Conservation (phyloP, 2,113 vertebrate genomes). For the Cepphus grylle region DNA sequence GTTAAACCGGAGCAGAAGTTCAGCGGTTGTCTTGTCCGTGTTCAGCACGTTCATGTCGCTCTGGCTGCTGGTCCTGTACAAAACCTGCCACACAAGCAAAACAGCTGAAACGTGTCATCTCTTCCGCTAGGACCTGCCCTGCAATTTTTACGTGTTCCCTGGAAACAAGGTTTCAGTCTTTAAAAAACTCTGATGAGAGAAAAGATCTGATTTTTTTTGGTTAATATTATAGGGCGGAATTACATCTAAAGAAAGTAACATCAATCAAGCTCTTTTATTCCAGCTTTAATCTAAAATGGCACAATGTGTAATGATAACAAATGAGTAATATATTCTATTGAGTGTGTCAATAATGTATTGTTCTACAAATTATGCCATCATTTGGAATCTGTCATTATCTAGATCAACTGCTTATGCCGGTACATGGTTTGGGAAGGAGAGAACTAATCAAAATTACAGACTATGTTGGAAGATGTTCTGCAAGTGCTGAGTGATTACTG, state of each 20-base stretch:
- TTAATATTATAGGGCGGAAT: not conserved
- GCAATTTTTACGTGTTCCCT: not conserved
- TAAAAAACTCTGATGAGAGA: accelerated
- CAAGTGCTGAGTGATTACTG: not conserved
- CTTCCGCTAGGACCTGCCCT: not conserved
- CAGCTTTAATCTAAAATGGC: not conserved
- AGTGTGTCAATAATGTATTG: not conserved
- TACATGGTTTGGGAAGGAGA: not conserved
- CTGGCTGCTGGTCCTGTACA: conserved; percentile 84
- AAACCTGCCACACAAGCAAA: conserved; percentile 72
- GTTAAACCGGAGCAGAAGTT: conserved; percentile 79
- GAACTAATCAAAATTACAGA: not conserved
- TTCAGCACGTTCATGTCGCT: conserved; percentile 68
- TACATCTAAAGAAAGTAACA: not conserved
- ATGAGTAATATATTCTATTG: not conserved
- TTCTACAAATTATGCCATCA: not conserved
- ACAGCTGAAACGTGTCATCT: accelerated
- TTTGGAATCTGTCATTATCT: not conserved
- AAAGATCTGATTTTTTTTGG: not conserved
- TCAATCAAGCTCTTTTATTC: not conserved
- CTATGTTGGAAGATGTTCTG: not conserved
- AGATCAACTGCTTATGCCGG: not conserved
- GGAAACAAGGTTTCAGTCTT: not conserved
- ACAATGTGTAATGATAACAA: not conserved
- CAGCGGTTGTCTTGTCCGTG: conserved; percentile 81